Conservation (phyloP, 2,113 vertebrate genomes). For the Cephalopterus ornatus region DNA sequence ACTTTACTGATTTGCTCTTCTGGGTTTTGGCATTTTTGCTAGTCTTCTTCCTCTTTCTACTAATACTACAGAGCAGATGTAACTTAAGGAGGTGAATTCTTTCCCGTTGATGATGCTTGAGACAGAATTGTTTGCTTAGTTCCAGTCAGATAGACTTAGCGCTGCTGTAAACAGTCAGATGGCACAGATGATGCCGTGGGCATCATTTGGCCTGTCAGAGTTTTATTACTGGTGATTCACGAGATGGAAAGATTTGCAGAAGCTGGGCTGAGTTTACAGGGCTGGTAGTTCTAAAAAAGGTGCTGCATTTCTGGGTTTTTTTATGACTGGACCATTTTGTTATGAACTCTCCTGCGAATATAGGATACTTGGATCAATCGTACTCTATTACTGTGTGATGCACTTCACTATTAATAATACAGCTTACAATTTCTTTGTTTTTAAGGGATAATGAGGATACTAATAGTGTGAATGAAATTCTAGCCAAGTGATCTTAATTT, state of each 20-base stretch:
- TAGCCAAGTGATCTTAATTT: background rate
- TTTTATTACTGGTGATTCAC: constrained; percentile 49
- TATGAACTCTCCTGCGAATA: background rate
- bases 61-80: background rate
- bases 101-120: constrained; percentile 6
- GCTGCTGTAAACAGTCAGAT: constrained; percentile 26
- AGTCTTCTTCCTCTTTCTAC: background rate
- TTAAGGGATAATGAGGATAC: background rate
- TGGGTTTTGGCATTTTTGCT: background rate
- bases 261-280: background rate
- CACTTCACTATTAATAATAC: background rate
- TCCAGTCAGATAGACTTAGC: constrained; percentile 14
- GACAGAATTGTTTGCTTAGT: constrained; percentile 39
- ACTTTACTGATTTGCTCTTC: background rate
- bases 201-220: background rate
- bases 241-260: background rate
- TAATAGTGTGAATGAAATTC: background rate
- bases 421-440: background rate
- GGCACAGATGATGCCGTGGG: constrained; percentile 12
- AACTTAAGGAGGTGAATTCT: constrained; percentile 69
- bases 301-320: background rate
- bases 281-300: background rate
- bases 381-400: background rate
- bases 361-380: background rate
- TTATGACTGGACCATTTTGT: background rate